Evolutionary conservation across 2,113 vertebrate species (phyloP), one percentile per base, ranked within the genome.

Genomic region (Cyprinodon brontotheroides): DNA sequence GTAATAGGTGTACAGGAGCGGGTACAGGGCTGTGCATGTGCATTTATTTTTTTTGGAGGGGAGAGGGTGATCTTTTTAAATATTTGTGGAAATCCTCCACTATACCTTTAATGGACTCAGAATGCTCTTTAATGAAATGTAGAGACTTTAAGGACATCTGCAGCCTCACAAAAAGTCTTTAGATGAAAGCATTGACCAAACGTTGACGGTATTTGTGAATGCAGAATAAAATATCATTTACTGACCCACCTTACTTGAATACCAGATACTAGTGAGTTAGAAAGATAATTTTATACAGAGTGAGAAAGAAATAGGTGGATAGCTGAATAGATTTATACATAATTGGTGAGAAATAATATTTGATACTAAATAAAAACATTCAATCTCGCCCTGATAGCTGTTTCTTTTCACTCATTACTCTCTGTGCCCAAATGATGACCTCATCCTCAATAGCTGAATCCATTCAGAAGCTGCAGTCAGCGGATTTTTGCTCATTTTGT

Each of bases 401-500:
- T n/a, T 60, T 41, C 1, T 53, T 15, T 29, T 74, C 15, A 77
- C 38, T 59, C 59, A 61, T 39, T 45, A 40, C 73, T 77, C 45
- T 74, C 57, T 36, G 72, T 4, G 1, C 63, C 73, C 41, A 61
- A 63, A 48, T 60, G 39, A 5, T 40, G n/a, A 50, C 47, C 17
- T 0, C 39, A 37, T 61, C 53, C 37, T 70, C 12, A 13, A 38
- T 0, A 1, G 0, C 60, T 72, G 38, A 79, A 65, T 43, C 37
- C 67, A 75, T 61, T 79, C 59, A 63, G 64, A 63, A 10, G 7
- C 48, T 72, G 65, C 67, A 17, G 9, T 74, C 68, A 20, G 62
- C 47, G 39, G 20, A 43, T 37, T 69, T 76, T 5, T 29, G 10
- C 53, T 80, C 66, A 59, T 57, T 15, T 36, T 62, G 69, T 53